Conservation (phyloP, 2,113 vertebrate genomes). For the Apus apus region DNA sequence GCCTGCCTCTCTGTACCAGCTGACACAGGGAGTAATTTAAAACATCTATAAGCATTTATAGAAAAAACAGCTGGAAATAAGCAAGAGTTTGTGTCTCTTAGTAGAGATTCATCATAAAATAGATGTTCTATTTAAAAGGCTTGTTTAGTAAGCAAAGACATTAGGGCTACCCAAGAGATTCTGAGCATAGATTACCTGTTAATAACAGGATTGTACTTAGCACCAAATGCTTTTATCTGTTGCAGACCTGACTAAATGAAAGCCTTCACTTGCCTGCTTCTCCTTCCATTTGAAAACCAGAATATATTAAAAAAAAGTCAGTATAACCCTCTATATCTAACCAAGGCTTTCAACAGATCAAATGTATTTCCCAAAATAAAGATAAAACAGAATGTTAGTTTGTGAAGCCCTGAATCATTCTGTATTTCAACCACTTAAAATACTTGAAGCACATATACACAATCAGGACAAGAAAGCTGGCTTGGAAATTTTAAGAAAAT, state of each 20-base stretch:
- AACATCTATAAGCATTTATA: not conserved
- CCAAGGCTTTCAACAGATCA: slow-evolving; percentile 37
- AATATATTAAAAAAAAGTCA: not conserved
- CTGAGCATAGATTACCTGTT: not conserved
- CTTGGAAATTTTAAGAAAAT: slow-evolving; percentile 44
- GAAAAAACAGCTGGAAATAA: not conserved
- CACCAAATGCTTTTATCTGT: slow-evolving; percentile 5
- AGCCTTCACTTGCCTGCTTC: not conserved
- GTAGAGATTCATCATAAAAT: not conserved
- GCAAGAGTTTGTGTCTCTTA: not conserved
- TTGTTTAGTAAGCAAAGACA: not conserved
- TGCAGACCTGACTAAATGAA: slow-evolving; percentile 26
- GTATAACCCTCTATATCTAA: not conserved
- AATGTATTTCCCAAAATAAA: slow-evolving; percentile 54
- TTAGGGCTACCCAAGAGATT: not conserved
- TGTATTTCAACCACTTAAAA: slow-evolving; percentile 35
- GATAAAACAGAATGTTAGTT: slow-evolving; percentile 50
- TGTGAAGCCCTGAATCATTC: slow-evolving; percentile 37
- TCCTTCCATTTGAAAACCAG: not conserved
- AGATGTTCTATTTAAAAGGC: not conserved
- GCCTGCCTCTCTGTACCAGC: not conserved
- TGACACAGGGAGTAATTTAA: not conserved
- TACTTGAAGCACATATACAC: slow-evolving; percentile 19
- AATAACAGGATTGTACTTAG: not conserved
- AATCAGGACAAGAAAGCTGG: slow-evolving; percentile 22